Conservation (phyloP, 1,140 invertebrate species). For the Helicoverpa zea region DNA sequence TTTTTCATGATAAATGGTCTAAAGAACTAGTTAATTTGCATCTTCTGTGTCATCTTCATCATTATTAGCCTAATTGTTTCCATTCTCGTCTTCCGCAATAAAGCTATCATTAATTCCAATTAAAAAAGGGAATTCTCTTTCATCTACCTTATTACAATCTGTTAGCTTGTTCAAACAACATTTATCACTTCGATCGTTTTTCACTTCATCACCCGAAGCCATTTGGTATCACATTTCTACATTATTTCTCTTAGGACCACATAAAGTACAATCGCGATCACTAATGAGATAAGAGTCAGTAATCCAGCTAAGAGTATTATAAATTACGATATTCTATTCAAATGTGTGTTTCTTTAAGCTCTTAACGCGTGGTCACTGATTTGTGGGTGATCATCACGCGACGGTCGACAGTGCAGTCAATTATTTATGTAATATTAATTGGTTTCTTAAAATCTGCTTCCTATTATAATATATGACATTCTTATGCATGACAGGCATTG, state of each 20-base stretch:
- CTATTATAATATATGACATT: not conserved
- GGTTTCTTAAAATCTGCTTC: constrained; percentile 1
- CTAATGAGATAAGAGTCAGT: constrained; percentile 29
- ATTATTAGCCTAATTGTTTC: not conserved
- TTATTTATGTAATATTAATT: constrained; percentile 31
- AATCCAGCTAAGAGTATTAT: constrained; percentile 31
- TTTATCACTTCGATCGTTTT: constrained; percentile 23
- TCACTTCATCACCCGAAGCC: constrained; percentile 29
- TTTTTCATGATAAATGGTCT: not conserved
- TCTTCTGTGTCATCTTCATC: not conserved
- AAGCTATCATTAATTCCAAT: not conserved
- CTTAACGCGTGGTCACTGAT: constrained; percentile 22
- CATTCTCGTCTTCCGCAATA: not conserved
- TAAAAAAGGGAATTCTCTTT: not conserved
- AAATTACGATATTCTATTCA: constrained; percentile 39
- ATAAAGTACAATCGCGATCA: constrained; percentile 27
- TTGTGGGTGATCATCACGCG: constrained; percentile 28
- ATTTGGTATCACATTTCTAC: constrained; percentile 24
- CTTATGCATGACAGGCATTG: not conserved
- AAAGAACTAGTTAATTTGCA: too few relatives aligned
- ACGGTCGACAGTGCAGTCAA: constrained; percentile 15
- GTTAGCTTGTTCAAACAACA: constrained; percentile 5
- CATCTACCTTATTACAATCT: not conserved
- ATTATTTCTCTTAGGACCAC: constrained; percentile 23
- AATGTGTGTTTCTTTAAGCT: constrained; percentile 30